Evolutionary conservation across 64 coral and sea anemone species (phyloP), one percentile per base, ranked within the genome.

Genomic region (Acropora tenuis): DNA sequence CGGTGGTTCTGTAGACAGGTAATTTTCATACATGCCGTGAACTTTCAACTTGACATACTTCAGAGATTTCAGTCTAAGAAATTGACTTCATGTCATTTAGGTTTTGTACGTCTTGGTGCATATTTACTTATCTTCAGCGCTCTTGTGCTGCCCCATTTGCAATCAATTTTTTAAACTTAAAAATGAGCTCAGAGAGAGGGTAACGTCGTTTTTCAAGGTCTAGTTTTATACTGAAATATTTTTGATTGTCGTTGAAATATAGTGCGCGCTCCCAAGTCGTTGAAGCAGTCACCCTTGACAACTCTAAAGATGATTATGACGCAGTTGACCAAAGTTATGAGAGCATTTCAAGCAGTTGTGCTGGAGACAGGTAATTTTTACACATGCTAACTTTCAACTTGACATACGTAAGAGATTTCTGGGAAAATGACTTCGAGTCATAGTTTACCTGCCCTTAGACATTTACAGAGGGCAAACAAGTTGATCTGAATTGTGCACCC

Each of bases 341-440:
- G 1, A 77, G 75, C 75, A 77, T 77, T 6, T 77, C 75, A 16
- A 77, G 75, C 75, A 20, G 10, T 77, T 11, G 41, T 78, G 45
- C 49, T 78, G 76, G 9, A 78, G 46, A 78, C 45, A 78, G 76
- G 76, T 78, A 49, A 78, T 78, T 78, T 16, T 49, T 47, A 50
- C 50, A 30, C 19, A 44, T 74, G 20, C 41, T 74, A 41, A 43
- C 41, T 2, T 74, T 74, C 19, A 43, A 3, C 71, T 30, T 40
- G 9, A 61, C 58, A 61, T 74, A 74, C 2, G 1, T 30, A 18
- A 43, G 71, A 74, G 19, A 74, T 74, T 43, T 40, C 4, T 5
- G 41, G 4, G 19, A 20, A 74, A 74, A 8, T 43, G 19, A 74
- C 2, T 75, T 11, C 20, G 1, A 2, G 43, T 41, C 73, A 75